Percentiles rank a stretch among this genome's conserved stretches.
These are phyloP conservation scores for Chaunax sp. DNA, from an alignment of 2,797 vertebrate genomes.

Conservation along the genomic window DNA sequence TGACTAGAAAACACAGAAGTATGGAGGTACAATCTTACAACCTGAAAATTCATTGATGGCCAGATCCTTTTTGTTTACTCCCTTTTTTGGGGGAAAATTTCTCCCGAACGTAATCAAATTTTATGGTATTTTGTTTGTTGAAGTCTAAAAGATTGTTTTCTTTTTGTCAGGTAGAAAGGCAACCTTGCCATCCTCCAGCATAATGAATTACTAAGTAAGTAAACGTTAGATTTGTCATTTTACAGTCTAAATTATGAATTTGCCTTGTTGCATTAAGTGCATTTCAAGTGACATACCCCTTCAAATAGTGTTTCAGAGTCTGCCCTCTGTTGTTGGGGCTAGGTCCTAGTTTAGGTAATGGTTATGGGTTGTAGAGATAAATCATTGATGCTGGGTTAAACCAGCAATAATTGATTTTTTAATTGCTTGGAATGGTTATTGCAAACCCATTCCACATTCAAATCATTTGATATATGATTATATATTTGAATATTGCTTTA, in stretches of 20 bases:
- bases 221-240: not conserved
- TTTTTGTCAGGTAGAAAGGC: too few species aligned
- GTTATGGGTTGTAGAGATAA: not conserved
- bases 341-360: too few species aligned
- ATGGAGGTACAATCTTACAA: conserved; percentile 29
- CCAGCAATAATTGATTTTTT: too few species aligned
- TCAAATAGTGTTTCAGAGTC: not conserved
- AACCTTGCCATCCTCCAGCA: not conserved
- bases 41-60: conserved; percentile 29
- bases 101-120: conserved; percentile 1
- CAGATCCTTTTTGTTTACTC: conserved; percentile 11
- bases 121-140: not conserved
- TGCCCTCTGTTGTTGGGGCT: not conserved
- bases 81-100: not conserved
- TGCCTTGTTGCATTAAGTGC: too few species aligned
- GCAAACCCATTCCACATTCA: not conserved
- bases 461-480: not conserved
- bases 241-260: too few species aligned
- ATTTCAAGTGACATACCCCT: too few species aligned
- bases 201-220: not conserved
- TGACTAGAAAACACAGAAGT: conserved; percentile 52
- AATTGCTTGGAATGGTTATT: too few species aligned
- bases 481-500: not conserved
- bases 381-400: too few species aligned
- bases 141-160: not conserved